These are phyloP conservation scores for Ormyrus rosae DNA, from an alignment of 2,888 invertebrate genomes.

Conservation along the genomic window DNA sequence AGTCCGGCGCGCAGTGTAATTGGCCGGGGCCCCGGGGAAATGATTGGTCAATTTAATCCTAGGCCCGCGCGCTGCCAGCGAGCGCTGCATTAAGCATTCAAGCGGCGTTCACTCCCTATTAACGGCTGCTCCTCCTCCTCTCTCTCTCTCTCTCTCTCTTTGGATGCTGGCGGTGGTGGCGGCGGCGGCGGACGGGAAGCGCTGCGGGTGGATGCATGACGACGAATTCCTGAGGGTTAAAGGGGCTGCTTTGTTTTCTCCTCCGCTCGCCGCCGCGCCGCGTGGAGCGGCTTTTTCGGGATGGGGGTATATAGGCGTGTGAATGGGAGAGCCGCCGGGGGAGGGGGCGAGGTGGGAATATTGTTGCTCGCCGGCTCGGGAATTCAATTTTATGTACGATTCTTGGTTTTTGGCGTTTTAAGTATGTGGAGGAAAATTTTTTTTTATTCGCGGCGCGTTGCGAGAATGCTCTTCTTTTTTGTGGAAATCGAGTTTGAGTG, in stretches of 20 bases:
- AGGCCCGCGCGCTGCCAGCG: conserved; percentile 56
- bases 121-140: conserved; percentile 60
- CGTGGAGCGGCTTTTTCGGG: no score
- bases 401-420: no score
- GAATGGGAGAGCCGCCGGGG: no score
- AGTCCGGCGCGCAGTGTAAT: conserved; percentile 79
- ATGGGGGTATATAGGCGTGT: no score
- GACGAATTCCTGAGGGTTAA: neutral
- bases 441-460: no score
- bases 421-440: no score
- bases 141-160: conserved; percentile 33
- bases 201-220: conserved; percentile 17
- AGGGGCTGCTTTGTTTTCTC: neutral
- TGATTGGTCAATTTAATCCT: conserved; percentile 76
- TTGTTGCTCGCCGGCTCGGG: no score
- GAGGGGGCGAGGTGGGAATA: no score
- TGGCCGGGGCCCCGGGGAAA: conserved; percentile 78
- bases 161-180: conserved; percentile 42
- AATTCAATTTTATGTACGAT: no score
- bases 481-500: no score
- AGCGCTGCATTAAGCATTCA: conserved; percentile 74
- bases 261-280: neutral
- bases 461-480: no score
- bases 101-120: conserved; percentile 74
- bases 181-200: conserved; percentile 16